These are phyloP conservation scores for Drosophila pseudoananassae DNA, from an alignment of 1,140 invertebrate genomes.

Conservation along the genomic window DNA sequence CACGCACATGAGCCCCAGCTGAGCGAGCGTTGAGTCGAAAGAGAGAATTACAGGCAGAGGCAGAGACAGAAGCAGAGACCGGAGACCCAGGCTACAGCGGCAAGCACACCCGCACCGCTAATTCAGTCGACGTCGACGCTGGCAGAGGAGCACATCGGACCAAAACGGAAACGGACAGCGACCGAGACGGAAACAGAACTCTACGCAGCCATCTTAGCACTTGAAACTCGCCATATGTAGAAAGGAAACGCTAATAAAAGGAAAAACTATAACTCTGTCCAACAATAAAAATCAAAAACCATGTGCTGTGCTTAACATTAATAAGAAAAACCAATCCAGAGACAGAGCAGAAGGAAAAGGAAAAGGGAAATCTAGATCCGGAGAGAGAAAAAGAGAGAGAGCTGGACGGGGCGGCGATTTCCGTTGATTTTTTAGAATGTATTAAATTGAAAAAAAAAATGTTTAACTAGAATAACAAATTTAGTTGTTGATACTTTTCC, in stretches of 20 bases:
- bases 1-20: constrained; percentile 26
- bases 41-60: not conserved
- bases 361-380: constrained; percentile 5
- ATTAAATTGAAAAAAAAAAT: constrained; percentile 77
- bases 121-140: constrained; percentile 35
- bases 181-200: constrained; percentile 1
- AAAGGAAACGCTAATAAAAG: constrained; percentile 16
- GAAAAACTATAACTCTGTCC: constrained; percentile 29
- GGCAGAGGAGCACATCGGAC: constrained; percentile 54
- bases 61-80: constrained; percentile 17
- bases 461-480: constrained; percentile 83
- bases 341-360: not conserved
- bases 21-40: constrained; percentile 26
- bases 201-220: constrained; percentile 45
- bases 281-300: constrained; percentile 45
- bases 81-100: not conserved
- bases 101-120: constrained; percentile 3
- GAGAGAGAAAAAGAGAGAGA: constrained; percentile 23
- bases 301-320: constrained; percentile 65
- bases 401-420: constrained; percentile 71
- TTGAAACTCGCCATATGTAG: constrained; percentile 57
- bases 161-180: constrained; percentile 16
- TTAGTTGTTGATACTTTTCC: constrained; percentile 82
- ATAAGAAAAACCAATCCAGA: constrained; percentile 6
- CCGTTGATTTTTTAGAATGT: constrained; percentile 71